Base-by-base conservation (phyloP, 2,113 vertebrate genomes). In the Myrmecophaga tridactyla region DNA sequence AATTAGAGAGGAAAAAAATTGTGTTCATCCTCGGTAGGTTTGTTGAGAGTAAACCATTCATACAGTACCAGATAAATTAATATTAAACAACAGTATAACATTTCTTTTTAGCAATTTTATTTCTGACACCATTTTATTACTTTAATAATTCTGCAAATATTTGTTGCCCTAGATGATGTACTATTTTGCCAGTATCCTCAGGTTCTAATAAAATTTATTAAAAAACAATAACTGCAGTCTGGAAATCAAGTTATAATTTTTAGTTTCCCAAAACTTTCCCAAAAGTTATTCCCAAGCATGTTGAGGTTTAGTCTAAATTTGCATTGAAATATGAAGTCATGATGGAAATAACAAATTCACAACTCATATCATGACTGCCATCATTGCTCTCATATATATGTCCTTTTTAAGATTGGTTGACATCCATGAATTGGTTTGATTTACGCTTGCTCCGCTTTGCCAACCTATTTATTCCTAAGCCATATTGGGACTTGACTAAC, bases 391-490 rank as follows among this genome's bases (percentile, higher is more conserved):
- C n/a, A 7, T 65, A 46, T 91, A 39, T 51, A 11, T 85, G 70
- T 60, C 88, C 63, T 11, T 73, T 93, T 86, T 89, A 21, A 58
- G 53, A 82, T 80, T 95, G 97, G 34, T 63, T 88, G 29, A 65
- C 36, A 62, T 77, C 72, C 65, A 7, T 80, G 75, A 41, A 69
- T 95, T 82, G 41, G 20, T 83, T 92, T 94, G 60, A 94, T 78
- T 88, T 78, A 29, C 84, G 69, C 76, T 97, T 91, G 25, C 31
- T 96, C 87, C 65, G 86, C n/a, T 95, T 90, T 93, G 56, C 82
- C 76, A 69, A 18, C 36, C 63, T 80, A n/a, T 27, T 11, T 43
- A 31, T 91, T 91, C 94, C 82, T 94, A 94, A 69, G 78, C 83
- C 0, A 0, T 65, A 21, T 3, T 13, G 93, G 83, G 56, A 93